Base-by-base conservation (phyloP, 2,888 invertebrate genomes). In the Eubasilissa splendida region DNA sequence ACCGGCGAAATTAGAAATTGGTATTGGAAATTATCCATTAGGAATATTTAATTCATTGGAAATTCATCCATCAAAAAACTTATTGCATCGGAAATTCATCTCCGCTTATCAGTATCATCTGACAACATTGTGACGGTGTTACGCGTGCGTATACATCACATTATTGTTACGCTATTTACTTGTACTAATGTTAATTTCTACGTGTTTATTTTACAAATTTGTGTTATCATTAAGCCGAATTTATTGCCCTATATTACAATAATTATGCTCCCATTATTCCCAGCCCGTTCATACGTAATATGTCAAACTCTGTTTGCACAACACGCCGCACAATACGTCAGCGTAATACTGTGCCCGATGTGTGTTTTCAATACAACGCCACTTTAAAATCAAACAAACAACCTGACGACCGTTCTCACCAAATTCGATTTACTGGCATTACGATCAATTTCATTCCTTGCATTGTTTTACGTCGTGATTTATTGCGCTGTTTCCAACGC, bases 321-420 rank as follows among this genome's bases (percentile, higher is more conserved):
- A 68, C 68, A 68, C 68, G 12, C 68, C 50, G 14, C 52, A n/a
- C 68, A 33, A 63, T 63, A 68, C 50, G 52, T 68, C 68, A 68
- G 50, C 68, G 68, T 33, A 63, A 50, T 68, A 42, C 50, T 50
- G 50, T 68, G 68, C 50, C 4, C 14, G n/a, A 2, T 68, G 68
- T 58, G 58, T 52, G 68, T 52, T 68, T 66, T 68, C 52, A 68
- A 68, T 68, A 52, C 8, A 50, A 12, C 0, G 14, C n/a, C 52
- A 52, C 12, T 68, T 68, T 33, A 68, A 68, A 68, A 68, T 68
- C 68, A 68, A 50, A 68, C n/a, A 68, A 68, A 68, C 52, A 50
- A 33, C 68, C 12, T 50, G 50, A 10, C 52, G 9, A 33, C 33
- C 33, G n/a, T 68, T 68, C 52, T 42, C 68, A 68, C 52, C 68